Evolutionary conservation across 2,797 vertebrate genomes (phyloP).

Genomic region (Alcedo quadribrachys): DNA sequence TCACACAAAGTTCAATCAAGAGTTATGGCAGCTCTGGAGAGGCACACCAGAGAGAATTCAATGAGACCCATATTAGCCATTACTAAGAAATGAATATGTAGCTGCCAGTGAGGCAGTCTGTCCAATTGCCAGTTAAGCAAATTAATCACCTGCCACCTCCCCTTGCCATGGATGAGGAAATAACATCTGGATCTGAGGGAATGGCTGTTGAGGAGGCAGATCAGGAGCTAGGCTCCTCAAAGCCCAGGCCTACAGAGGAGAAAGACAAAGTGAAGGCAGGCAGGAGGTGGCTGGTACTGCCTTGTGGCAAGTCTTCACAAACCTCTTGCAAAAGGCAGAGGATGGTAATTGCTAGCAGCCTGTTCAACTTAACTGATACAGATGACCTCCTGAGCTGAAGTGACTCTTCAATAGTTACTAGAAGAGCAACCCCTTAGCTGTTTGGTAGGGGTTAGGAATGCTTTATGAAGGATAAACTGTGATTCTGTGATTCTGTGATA

Average conservation of each 20-base stretch:
- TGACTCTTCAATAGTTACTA: not conserved
- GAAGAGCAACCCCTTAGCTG: not conserved
- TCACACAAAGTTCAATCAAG: not conserved
- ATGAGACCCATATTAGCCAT: not conserved
- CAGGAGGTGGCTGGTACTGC: not conserved
- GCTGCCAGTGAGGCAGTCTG: not conserved
- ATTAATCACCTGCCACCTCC: not conserved
- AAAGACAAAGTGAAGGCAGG: not conserved
- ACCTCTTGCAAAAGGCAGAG: not conserved
- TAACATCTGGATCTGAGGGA: not conserved
- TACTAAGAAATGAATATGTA: not conserved
- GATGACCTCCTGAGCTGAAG: not conserved
- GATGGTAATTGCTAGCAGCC: not conserved
- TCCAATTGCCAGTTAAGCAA: not conserved
- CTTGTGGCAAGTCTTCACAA: not conserved
- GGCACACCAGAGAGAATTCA: not conserved
- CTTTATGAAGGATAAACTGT: not conserved
- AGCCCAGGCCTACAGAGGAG: not conserved
- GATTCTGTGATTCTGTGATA: too few relatives aligned
- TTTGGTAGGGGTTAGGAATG: not conserved
- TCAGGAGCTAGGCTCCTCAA: not conserved
- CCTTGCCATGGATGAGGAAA: not conserved
- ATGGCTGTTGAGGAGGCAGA: not conserved
- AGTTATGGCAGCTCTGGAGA: not conserved
- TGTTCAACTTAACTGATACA: not conserved